A percentile compares a stretch with the other conserved stretches of the same genome.
Conservation (phyloP, 1,140 invertebrate genomes). For the Drosophila ercepeae region DNA sequence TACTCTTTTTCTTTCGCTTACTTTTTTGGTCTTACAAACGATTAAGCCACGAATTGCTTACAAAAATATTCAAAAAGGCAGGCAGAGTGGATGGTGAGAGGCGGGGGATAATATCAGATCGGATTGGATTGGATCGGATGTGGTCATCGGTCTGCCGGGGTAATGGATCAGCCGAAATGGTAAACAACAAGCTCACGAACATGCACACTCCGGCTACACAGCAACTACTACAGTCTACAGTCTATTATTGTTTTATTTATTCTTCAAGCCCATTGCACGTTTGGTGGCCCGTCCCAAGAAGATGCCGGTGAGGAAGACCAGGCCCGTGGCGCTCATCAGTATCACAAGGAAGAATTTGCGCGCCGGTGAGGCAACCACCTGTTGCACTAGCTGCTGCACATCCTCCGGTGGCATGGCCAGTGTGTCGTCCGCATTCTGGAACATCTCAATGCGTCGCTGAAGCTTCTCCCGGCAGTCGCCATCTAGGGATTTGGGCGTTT, state of each 20-base stretch:
- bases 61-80: conserved; percentile 48
- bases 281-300: conserved; percentile 92
- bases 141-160: conserved; percentile 2
- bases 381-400: conserved; percentile 88
- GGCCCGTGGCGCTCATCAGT: conserved; percentile 88
- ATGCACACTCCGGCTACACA: conserved; percentile 47
- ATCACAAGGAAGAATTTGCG: conserved; percentile 91
- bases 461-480: conserved; percentile 91
- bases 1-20: conserved; percentile 37
- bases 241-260: conserved; percentile 69
- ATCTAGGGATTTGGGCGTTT: conserved; percentile 88
- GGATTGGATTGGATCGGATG: conserved; percentile 39
- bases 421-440: conserved; percentile 92
- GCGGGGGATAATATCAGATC: conserved; percentile 14
- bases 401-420: conserved; percentile 86
- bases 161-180: conserved; percentile 38
- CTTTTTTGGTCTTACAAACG: conserved; percentile 72
- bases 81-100: conserved; percentile 15
- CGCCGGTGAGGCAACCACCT: conserved; percentile 89
- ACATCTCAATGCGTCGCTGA: conserved; percentile 93
- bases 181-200: conserved; percentile 46
- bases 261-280: conserved; percentile 88
- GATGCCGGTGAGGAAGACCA: conserved; percentile 92
- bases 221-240: conserved; percentile 57
- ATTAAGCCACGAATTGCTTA: conserved; percentile 72